Base-by-base conservation (phyloP, 2,888 invertebrate species). In the Synergus laeviventris region DNA sequence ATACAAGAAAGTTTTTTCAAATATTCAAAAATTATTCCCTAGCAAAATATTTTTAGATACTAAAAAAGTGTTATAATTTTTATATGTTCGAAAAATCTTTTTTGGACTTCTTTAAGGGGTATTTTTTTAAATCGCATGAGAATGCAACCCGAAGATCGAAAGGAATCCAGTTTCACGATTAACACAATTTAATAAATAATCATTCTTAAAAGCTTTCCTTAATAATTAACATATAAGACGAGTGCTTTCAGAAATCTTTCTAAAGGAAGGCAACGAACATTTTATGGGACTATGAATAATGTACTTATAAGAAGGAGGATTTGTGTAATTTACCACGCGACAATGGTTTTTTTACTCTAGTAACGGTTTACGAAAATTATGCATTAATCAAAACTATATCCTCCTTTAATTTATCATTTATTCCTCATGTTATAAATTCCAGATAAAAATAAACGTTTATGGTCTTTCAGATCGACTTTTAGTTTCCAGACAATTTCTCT, bases 381-480 rank as follows among this genome's bases (percentile, higher is more conserved):
- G 5, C 31, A 31, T 31, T 18, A 54, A 54, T 16, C 54, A 54
- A 54, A 54, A 31, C 7, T 60, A 16, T 36, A 7, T 14, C n/a
- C 1, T 61, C 16, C 5, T 61, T 36, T n/a, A 11, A 54, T 54
- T 18, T 2, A 54, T 54, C 2, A 18, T 18, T 54, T 54, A 18
- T 54, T 54, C 18, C 8, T 9, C 9, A 54, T 18, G 39, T 39
- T 62, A 62, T 38, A 38, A 9, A 16, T 59, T 59, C 21, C 9
- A 21, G 38, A 8, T 60, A 21, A 60, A 31, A 60, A 31, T 60
- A 61, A 61, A 61, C 2, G 36, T 61, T 61, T 61, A 3, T 61
- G 16, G 1, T n/a, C 45, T 70, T 70, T 54, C 70, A 70, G 70
- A 70, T 70, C n/a, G 45, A 70, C 16, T 49, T 70, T 36, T 70